phyloP scores from a whole-genome alignment of 2,888 invertebrate species.

The Tetragnatha montana region DNA sequence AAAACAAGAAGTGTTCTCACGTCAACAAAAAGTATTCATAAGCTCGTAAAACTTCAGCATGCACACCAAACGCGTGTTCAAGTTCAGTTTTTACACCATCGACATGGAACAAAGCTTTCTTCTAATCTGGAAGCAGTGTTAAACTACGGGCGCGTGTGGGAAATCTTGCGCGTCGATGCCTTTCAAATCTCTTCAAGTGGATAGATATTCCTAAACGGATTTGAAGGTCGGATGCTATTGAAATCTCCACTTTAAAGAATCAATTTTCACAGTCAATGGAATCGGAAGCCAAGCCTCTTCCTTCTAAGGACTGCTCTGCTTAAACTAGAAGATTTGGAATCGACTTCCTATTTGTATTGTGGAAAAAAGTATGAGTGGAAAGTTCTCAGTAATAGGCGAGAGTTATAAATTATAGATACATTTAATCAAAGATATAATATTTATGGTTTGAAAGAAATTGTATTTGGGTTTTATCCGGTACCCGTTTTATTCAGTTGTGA shows the following conservation, averaged over 20 bases:
- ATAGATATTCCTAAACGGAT: background rate
- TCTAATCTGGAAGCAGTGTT: background rate
- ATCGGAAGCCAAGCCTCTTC: background rate
- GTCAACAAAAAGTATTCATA: slow-evolving; percentile 19
- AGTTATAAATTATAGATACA: no score
- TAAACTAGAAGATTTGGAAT: no score
- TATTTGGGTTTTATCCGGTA: no score
- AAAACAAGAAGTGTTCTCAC: slow-evolving; percentile 1
- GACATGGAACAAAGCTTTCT: background rate
- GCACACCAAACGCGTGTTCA: slow-evolving; percentile 8
- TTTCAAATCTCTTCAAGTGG: background rate
- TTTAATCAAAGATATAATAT: no score
- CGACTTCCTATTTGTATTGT: no score
- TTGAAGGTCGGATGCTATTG: background rate
- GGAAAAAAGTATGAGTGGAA: no score
- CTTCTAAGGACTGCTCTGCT: no score
- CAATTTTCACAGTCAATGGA: background rate
- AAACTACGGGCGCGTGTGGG: background rate
- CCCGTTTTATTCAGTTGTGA: no score
- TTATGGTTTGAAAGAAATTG: no score
- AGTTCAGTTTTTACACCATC: slow-evolving; percentile 16
- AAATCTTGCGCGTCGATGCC: background rate
- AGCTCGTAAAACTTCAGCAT: slow-evolving; percentile 8
- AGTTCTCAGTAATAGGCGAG: no score
- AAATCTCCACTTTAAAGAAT: background rate